phyloP scores from a whole-genome alignment of 2,888 invertebrate genomes.

The Notocelia uddmanniana region DNA sequence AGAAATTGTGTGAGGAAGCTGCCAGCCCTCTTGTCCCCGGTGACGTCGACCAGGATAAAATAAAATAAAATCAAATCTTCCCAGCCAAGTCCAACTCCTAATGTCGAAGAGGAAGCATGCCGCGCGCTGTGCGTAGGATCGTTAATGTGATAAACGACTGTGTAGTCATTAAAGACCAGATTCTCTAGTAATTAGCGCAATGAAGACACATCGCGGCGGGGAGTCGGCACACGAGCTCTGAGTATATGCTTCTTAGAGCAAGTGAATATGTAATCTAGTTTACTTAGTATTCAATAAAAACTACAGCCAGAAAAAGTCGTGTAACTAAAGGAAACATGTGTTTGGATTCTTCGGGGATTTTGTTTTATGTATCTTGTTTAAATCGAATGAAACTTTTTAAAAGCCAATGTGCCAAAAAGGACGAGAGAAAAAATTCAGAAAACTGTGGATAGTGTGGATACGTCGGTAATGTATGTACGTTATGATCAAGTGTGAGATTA shows the following conservation, averaged over 20 bases:
- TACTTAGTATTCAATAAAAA: neutral
- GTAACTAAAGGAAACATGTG: neutral
- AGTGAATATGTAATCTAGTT: neutral
- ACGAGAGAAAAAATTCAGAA: too few species aligned
- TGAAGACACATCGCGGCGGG: constrained; percentile 29
- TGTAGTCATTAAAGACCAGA: constrained; percentile 27
- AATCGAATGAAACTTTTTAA: too few species aligned
- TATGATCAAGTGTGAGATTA: too few species aligned
- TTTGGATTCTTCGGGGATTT: too few species aligned
- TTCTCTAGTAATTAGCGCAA: constrained; percentile 25
- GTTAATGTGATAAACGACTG: constrained; percentile 20
- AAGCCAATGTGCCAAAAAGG: too few species aligned
- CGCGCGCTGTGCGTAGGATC: neutral
- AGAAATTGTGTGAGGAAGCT: too few species aligned
- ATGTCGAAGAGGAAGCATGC: neutral
- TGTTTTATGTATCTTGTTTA: too few species aligned
- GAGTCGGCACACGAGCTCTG: neutral
- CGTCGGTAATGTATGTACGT: too few species aligned
- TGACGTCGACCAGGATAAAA: too few species aligned
- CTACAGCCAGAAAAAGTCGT: neutral
- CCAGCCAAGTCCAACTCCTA: neutral
- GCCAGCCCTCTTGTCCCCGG: too few species aligned
- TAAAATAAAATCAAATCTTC: too few species aligned
- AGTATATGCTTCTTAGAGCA: neutral
- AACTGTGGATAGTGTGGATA: too few species aligned